A percentile compares a stretch with the other conserved stretches of the same genome.
Conservation (phyloP, 2,888 invertebrate genomes). For the Mystacides longicornis region DNA sequence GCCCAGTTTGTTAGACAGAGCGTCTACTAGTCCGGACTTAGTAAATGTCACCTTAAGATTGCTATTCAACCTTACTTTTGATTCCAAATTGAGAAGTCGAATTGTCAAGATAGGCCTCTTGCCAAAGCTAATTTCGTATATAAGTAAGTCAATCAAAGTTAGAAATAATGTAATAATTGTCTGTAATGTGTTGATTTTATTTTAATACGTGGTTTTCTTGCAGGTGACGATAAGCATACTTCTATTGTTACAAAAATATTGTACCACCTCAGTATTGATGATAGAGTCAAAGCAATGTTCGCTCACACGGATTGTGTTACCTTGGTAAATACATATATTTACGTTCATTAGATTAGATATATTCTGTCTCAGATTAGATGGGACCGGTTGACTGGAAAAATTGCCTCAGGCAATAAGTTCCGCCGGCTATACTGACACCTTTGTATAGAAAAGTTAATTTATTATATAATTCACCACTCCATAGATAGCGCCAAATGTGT, state of each 20-base stretch:
- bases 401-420: too few species aligned
- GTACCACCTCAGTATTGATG: slow-evolving; percentile 93
- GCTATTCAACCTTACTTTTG: slow-evolving; percentile 94
- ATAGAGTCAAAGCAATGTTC: slow-evolving; percentile 88
- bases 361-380: too few species aligned
- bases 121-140: slow-evolving; percentile 80
- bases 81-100: slow-evolving; percentile 73
- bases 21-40: slow-evolving; percentile 56
- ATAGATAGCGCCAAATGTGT: too few species aligned
- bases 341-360: too few species aligned
- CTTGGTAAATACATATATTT: slow-evolving; percentile 50
- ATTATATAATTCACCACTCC: too few species aligned
- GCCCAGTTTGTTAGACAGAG: slow-evolving; percentile 64
- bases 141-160: slow-evolving; percentile 52
- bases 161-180: background rate
- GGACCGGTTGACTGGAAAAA: too few species aligned
- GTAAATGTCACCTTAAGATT: slow-evolving; percentile 80
- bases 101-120: slow-evolving; percentile 87
- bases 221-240: slow-evolving; percentile 72
- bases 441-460: too few species aligned
- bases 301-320: slow-evolving; percentile 91
- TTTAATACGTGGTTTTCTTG: slow-evolving; percentile 27
- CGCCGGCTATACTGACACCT: too few species aligned
- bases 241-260: slow-evolving; percentile 72
- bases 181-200: background rate